Evolutionary conservation across 2,888 invertebrate genomes (phyloP).

Genomic region (Apoda limacodes): DNA sequence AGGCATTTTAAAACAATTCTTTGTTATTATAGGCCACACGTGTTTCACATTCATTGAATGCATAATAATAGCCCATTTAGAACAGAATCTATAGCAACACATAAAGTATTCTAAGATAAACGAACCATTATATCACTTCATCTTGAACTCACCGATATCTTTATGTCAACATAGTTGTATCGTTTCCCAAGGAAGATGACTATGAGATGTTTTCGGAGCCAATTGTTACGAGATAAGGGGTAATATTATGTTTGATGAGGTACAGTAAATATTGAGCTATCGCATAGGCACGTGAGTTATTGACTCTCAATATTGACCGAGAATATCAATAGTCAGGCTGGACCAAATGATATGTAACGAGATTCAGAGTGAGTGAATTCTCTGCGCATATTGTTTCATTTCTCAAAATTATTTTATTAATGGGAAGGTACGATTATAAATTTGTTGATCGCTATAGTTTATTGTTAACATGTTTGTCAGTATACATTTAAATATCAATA

Average conservation of each 20-base stretch:
- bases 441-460: too few species aligned
- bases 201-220: constrained; percentile 49
- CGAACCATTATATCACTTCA: constrained; percentile 34
- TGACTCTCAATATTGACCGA: constrained; percentile 57
- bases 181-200: constrained; percentile 38
- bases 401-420: constrained; percentile 5
- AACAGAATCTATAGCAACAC: too few species aligned
- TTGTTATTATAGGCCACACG: too few species aligned
- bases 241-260: constrained; percentile 62
- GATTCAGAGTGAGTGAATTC: constrained; percentile 39
- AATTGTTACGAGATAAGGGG: constrained; percentile 63
- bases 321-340: constrained; percentile 47
- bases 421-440: constrained; percentile 9
- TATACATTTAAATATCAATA: too few species aligned
- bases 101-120: constrained; percentile 36
- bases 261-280: constrained; percentile 58
- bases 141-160: constrained; percentile 43
- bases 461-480: too few species aligned
- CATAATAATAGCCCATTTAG: too few species aligned
- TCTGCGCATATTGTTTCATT: constrained; percentile 29
- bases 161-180: constrained; percentile 42
- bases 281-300: constrained; percentile 61
- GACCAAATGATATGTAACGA: constrained; percentile 36
- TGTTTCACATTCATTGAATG: too few species aligned
- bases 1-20: too few species aligned